Conservation (phyloP, 30 jellyfish, hydroid and myxozoan genomes). For the Aurelia aurita region DNA sequence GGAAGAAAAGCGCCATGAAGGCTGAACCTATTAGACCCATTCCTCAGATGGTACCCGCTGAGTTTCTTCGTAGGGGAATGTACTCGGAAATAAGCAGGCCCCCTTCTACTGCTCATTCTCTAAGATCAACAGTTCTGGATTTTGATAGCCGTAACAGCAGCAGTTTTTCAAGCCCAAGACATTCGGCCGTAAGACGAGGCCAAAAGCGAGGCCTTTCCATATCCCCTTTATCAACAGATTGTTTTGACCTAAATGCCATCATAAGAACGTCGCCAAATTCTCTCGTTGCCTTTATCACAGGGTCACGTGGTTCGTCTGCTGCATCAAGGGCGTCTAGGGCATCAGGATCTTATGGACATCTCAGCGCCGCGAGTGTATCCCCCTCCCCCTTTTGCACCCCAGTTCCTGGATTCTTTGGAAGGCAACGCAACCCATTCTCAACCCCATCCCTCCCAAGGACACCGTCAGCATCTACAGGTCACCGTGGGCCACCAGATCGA, state of each 20-base stretch:
- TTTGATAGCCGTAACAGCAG: constrained; percentile 87
- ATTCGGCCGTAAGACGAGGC: constrained; percentile 89
- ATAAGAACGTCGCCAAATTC: constrained; percentile 95
- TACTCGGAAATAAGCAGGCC: constrained; percentile 80
- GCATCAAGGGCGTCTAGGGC: constrained; percentile 87
- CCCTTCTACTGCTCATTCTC: constrained; percentile 86
- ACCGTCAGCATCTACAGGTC: constrained; percentile 55
- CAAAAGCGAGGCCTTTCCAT: constrained; percentile 85
- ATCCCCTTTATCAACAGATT: constrained; percentile 88
- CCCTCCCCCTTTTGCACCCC: constrained; percentile 83
- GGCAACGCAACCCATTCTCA: constrained; percentile 75
- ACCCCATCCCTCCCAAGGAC: constrained; percentile 84
- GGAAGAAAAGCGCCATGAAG: constrained; percentile 54
- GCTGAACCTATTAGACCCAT: constrained; percentile 85
- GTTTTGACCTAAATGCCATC: constrained; percentile 81
- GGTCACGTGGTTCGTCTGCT: constrained; percentile 89
- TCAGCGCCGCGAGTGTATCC: constrained; percentile 84
- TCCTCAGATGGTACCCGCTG: constrained; percentile 91
- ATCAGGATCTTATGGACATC: constrained; percentile 93
- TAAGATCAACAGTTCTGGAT: constrained; percentile 80
- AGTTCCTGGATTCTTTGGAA: constrained; percentile 53
- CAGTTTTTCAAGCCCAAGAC: constrained; percentile 86
- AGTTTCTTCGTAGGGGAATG: constrained; percentile 75
- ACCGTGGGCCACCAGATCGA: constrained; percentile 32
- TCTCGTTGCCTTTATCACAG: constrained; percentile 84